Conservation (phyloP, 2,888 invertebrate genomes). For the Pandemis cinnamomeana region DNA sequence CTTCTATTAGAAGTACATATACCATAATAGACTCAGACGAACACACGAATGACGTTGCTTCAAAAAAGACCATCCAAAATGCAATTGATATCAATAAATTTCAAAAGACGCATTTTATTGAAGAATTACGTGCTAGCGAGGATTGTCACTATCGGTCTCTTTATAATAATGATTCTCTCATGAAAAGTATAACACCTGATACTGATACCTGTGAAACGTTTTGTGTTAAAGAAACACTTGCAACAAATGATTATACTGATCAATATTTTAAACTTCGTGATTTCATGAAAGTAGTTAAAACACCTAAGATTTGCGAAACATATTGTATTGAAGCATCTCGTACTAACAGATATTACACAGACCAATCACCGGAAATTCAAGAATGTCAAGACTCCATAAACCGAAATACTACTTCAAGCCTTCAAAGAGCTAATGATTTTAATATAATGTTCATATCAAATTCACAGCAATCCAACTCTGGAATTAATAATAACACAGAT, state of each 20-base stretch:
- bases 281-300: neutral
- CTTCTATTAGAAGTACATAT: conserved; percentile 34
- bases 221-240: neutral
- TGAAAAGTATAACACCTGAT: neutral
- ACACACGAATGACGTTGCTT: neutral
- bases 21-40: conserved; percentile 11
- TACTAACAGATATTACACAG: conserved; percentile 5
- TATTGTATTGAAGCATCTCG: neutral
- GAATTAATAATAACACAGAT: conserved; percentile 21
- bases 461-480: conserved; percentile 40
- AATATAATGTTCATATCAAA: conserved; percentile 52
- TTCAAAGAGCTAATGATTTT: conserved; percentile 29
- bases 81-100: neutral
- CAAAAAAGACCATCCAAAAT: neutral
- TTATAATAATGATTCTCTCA: neutral
- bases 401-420: conserved; percentile 4
- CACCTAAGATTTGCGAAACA: neutral
- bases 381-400: neutral
- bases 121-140: neutral
- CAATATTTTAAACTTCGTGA: neutral
- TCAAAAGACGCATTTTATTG: neutral
- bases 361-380: neutral
- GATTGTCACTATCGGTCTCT: neutral
- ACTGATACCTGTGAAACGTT: neutral
- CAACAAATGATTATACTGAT: conserved; percentile 13